Conservation (phyloP, 2,113 vertebrate genomes). For the Malaclemys terrapin region DNA sequence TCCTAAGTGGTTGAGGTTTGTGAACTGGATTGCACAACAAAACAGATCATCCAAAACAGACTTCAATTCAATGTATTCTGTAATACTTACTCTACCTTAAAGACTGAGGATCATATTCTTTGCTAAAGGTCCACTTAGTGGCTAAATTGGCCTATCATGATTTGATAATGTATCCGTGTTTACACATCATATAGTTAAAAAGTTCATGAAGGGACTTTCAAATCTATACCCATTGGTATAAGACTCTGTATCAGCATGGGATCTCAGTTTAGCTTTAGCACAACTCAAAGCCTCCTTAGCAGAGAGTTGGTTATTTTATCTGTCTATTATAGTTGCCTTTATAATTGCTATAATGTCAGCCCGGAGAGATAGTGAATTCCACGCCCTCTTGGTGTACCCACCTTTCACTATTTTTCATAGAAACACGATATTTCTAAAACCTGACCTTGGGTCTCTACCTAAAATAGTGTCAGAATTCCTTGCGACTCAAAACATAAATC, state of each 20-base stretch:
- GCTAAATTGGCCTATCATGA: background rate
- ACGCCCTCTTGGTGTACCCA: background rate
- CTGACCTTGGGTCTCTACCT: background rate
- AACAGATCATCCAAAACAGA: background rate
- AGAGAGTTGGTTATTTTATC: background rate
- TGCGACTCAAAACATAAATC: background rate
- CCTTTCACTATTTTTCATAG: background rate
- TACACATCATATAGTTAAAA: background rate
- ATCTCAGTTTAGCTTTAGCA: too few species aligned
- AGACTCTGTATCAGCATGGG: background rate
- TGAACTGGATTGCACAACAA: background rate
- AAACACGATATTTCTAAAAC: background rate
- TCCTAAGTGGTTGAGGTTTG: background rate
- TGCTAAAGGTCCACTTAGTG: background rate
- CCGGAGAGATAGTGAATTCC: background rate
- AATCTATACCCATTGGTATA: background rate
- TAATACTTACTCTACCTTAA: background rate
- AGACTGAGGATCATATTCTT: background rate
- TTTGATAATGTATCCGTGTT: background rate
- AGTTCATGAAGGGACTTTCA: background rate
- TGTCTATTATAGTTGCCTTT: background rate
- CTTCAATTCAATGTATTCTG: background rate
- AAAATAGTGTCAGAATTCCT: background rate
- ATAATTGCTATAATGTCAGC: background rate
- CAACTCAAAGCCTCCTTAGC: background rate